Conservation (phyloP, 2,113 vertebrate species). For the Carlito syrichta region DNA sequence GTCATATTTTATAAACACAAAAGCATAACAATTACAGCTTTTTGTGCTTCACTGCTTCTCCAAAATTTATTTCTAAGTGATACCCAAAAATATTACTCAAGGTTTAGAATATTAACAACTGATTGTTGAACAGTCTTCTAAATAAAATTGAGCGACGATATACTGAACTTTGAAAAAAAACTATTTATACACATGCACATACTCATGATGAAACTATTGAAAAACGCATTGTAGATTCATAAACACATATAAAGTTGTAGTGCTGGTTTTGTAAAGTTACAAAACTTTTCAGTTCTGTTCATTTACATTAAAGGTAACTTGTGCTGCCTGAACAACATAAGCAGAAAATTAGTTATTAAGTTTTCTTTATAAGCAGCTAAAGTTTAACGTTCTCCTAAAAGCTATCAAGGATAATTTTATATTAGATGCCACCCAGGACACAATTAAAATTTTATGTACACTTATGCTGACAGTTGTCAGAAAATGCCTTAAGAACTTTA, state of each 20-base stretch:
- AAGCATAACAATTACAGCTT: neutral
- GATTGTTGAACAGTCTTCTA: neutral
- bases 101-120: neutral
- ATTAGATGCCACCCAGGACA: constrained; percentile 67
- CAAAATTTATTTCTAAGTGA: neutral
- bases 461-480: constrained; percentile 51
- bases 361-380: constrained; percentile 66
- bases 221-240: constrained; percentile 29
- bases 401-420: constrained; percentile 69
- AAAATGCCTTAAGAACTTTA: constrained; percentile 65
- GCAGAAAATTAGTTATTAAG: constrained; percentile 74
- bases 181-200: neutral
- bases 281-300: constrained; percentile 73
- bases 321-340: constrained; percentile 58
- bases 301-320: constrained; percentile 70
- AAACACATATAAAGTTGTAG: constrained; percentile 30
- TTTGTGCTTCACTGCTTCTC: neutral
- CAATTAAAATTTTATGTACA: constrained; percentile 69
- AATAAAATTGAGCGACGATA: neutral
- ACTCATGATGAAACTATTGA: neutral
- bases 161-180: neutral
- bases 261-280: constrained; percentile 60
- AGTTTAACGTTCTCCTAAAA: constrained; percentile 66
- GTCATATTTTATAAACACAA: neutral
- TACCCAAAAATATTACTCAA: neutral